These are phyloP conservation scores for Plutomurus gul DNA, from an alignment of 1,140 invertebrate species.

Conservation along the genomic window DNA sequence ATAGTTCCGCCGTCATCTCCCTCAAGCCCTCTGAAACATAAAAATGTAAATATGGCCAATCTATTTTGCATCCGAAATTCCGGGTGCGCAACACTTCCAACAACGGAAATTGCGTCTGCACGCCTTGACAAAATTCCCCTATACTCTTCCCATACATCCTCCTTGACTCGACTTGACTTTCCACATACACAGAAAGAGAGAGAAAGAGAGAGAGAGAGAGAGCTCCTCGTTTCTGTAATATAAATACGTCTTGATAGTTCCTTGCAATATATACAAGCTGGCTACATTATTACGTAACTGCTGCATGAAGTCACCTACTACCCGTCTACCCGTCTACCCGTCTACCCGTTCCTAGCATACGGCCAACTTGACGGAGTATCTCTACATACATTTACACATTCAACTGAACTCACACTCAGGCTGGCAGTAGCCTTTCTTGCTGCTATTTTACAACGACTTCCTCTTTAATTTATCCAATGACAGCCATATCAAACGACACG, in stretches of 20 bases:
- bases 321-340: too few relatives aligned
- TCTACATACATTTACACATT: neutral
- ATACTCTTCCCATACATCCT: slow-evolving; percentile 27
- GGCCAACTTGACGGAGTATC: neutral
- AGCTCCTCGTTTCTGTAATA: slow-evolving; percentile 23
- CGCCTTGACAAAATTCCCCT: slow-evolving; percentile 50
- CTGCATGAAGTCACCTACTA: neutral
- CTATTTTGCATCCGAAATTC: slow-evolving; percentile 53
- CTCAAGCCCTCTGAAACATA: slow-evolving; percentile 47
- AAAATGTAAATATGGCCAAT: slow-evolving; percentile 54
- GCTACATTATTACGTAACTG: neutral
- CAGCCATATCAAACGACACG: slow-evolving; percentile 37
- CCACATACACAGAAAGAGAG: too few relatives aligned
- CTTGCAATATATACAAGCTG: neutral
- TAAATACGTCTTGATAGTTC: slow-evolving; percentile 9
- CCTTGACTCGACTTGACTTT: slow-evolving; percentile 1
- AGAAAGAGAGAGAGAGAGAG: too few relatives aligned
- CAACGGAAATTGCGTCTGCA: slow-evolving; percentile 49
- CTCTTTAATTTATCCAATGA: slow-evolving; percentile 51
- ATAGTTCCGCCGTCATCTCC: slow-evolving; percentile 31
- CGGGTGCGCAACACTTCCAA: slow-evolving; percentile 46
- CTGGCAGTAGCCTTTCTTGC: neutral
- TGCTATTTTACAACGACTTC: slow-evolving; percentile 45
- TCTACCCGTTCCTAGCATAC: too few relatives aligned
- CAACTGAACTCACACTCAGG: too few relatives aligned